Conservation (phyloP, 2,888 invertebrate genomes). For the Endotricha flammealis region DNA sequence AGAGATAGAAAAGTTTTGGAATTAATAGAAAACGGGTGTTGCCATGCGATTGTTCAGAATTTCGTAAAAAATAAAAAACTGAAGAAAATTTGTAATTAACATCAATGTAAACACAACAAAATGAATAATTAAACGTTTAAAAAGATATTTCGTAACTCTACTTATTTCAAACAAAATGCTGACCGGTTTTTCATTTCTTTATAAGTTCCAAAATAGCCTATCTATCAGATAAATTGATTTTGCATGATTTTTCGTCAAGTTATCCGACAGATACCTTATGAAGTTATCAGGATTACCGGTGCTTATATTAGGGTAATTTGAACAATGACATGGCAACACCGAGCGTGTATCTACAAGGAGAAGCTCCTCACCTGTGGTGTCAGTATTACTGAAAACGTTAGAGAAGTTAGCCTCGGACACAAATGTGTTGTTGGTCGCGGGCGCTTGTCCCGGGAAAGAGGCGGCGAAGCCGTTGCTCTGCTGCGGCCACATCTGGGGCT, state of each 20-base stretch:
- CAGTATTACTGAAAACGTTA: constrained; percentile 90
- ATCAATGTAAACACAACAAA: no score
- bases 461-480: constrained; percentile 47
- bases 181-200: no score
- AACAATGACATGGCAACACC: constrained; percentile 28
- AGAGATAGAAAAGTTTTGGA: constrained; percentile 2
- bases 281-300: neutral
- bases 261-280: neutral
- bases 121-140: no score
- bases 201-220: no score
- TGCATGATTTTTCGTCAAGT: no score
- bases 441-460: constrained; percentile 47
- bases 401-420: constrained; percentile 93
- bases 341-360: constrained; percentile 30
- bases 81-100: no score
- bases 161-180: neutral
- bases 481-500: constrained; percentile 36
- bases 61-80: no score
- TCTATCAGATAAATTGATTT: no score
- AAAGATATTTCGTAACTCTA: no score
- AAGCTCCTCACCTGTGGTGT: constrained; percentile 80
- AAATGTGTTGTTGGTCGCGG: constrained; percentile 75
- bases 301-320: constrained; percentile 14
- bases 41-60: constrained; percentile 1
- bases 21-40: constrained; percentile 1